These are phyloP conservation scores for Aleiodes leptofemur DNA, from an alignment of 2,888 invertebrate species.

Conservation along the genomic window DNA sequence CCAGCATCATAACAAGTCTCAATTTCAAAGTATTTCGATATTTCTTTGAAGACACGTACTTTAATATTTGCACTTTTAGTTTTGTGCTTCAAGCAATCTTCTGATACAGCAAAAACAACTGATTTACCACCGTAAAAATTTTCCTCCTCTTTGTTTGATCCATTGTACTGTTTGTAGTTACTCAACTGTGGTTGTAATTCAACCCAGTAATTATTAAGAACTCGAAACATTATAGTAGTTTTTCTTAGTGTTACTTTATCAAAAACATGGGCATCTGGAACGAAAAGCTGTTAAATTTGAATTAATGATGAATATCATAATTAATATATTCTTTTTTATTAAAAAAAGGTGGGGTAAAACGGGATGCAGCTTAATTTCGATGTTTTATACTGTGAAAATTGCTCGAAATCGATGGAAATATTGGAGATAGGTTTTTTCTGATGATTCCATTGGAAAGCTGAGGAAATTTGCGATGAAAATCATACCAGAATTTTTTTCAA, in stretches of 20 bases:
- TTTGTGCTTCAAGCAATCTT: slow-evolving; percentile 50
- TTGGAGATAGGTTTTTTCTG: too few species aligned
- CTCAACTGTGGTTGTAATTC: slow-evolving; percentile 61
- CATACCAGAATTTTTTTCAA: too few species aligned
- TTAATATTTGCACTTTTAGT: slow-evolving; percentile 59
- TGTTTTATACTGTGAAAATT: too few species aligned
- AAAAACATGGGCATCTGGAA: slow-evolving; percentile 61
- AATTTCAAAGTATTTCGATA: slow-evolving; percentile 64
- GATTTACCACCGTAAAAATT: slow-evolving; percentile 69
- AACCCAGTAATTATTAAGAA: slow-evolving; percentile 68
- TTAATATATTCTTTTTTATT: neutral
- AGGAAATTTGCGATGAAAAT: too few species aligned
- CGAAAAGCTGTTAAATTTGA: slow-evolving; percentile 58
- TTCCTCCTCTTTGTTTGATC: slow-evolving; percentile 63
- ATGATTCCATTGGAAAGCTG: too few species aligned
- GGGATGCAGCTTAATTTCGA: too few species aligned
- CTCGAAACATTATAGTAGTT: slow-evolving; percentile 65
- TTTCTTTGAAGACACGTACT: slow-evolving; percentile 60
- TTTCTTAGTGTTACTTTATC: slow-evolving; percentile 64
- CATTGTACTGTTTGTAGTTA: slow-evolving; percentile 62
- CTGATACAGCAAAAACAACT: slow-evolving; percentile 64
- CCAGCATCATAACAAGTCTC: slow-evolving; percentile 60
- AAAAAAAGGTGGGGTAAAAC: too few species aligned
- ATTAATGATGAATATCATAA: slow-evolving; percentile 3
- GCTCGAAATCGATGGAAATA: too few species aligned